These are phyloP conservation scores for Sinopyrophorus schimmeli DNA, from an alignment of 2,888 invertebrate genomes.

Conservation along the genomic window DNA sequence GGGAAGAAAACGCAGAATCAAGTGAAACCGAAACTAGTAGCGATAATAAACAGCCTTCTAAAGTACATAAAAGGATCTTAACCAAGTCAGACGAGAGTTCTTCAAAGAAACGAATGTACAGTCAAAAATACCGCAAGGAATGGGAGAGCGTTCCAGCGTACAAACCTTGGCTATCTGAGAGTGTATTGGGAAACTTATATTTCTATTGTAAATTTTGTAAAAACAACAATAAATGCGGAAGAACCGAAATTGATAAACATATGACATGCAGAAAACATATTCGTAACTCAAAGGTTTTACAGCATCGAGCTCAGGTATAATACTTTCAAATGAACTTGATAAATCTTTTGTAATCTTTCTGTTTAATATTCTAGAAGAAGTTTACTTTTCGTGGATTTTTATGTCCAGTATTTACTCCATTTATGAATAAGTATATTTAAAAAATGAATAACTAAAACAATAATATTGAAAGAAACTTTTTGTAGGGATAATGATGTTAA, in stretches of 20 bases:
- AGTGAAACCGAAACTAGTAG: slow-evolving; percentile 16
- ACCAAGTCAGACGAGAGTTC: slow-evolving; percentile 17
- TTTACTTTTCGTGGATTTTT: slow-evolving; percentile 49
- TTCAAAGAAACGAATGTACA: slow-evolving; percentile 39
- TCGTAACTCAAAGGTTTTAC: slow-evolving; percentile 36
- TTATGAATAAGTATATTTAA: slow-evolving; percentile 38
- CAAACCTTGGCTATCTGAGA: slow-evolving; percentile 50
- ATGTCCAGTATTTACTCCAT: slow-evolving; percentile 51
- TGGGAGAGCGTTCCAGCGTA: slow-evolving; percentile 52
- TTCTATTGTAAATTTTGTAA: slow-evolving; percentile 53
- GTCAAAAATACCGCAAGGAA: slow-evolving; percentile 51
- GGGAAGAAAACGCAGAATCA: not conserved
- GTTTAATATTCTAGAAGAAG: slow-evolving; percentile 41
- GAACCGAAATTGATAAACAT: slow-evolving; percentile 50
- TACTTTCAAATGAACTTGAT: not conserved
- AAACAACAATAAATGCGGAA: slow-evolving; percentile 51
- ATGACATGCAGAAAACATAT: slow-evolving; percentile 51
- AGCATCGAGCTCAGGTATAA: slow-evolving; percentile 25
- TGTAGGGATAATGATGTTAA: slow-evolving; percentile 43
- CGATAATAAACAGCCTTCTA: slow-evolving; percentile 11
- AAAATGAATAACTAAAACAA: slow-evolving; percentile 4
- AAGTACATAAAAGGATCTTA: slow-evolving; percentile 18
- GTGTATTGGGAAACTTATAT: slow-evolving; percentile 49
- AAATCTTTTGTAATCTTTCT: not conserved
- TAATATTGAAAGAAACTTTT: slow-evolving; percentile 9